Evolutionary conservation across 2,888 invertebrate species (phyloP), one percentile per base, ranked within the genome.

Genomic region (Acleris sparsana): DNA sequence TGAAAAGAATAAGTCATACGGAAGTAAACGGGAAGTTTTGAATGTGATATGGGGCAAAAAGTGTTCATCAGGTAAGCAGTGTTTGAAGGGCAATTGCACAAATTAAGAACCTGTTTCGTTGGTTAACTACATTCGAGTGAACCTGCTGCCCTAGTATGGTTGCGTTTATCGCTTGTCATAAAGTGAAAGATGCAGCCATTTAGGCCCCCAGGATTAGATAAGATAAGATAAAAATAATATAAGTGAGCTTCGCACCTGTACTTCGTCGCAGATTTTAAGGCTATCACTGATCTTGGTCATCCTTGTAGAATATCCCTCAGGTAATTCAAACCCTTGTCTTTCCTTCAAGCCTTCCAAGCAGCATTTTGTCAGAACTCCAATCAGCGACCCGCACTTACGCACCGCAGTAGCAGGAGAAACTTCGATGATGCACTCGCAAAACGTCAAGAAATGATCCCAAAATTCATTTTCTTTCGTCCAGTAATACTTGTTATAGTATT

Each of bases 401-500:
- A 82, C 65, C 18, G 90, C 87, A 6, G 80, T 79, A 11, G 85
- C 78, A 9, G 90, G 89, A 2, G 83, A 82, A n/a, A 83, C 74
- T 25, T 80, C 79, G 3, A 89, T 76, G 22, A 94, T 75, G 56
- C 80, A 80, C 63, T 88, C 85, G 63, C 80, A 83, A 72, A 89
- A 85, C 17, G 55, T 70, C 46, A 88, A 71, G 17, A 87, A 83
- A 70, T 88, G 82, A 17, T 70, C 67, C 91, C 91, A 91, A 79
- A 91, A 91, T 20, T 74, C 74, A n/a, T 71, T 72, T 71, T 78
- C 82, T 58, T 86, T 73, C 9, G 79, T 76, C 89, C 90, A 91
- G 69, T 90, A 91, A 62, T 84, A 73, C 17, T 68, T 60, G 56
- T 84, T 84, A 13, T 53, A 62, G n/a, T 44, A 72, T 55, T 77